Base-by-base conservation (phyloP, 2,888 invertebrate genomes). In the Pachliopta kotzebuea region DNA sequence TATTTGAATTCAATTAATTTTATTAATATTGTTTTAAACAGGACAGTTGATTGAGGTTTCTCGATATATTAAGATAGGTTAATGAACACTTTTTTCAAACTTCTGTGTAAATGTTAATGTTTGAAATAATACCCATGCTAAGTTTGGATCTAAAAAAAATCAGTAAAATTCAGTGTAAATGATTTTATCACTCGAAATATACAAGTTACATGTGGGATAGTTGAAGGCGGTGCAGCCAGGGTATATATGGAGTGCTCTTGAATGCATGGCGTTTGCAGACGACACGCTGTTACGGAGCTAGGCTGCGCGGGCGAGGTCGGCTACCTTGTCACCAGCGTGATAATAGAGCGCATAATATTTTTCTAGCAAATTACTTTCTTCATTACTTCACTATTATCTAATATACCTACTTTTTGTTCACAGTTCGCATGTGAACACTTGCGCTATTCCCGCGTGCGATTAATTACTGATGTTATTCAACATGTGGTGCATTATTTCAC, bases 401-500 rank as follows among this genome's bases (percentile, higher is more conserved):
- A 71, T 70, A 69, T 67, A 65, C 66, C 65, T 59, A 73, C 73
- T 83, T 83, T 80, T 79, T 80, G 79, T 77, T 71, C 72, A 68
- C 68, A 75, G 71, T 76, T 83, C 73, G 84, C 86, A 85, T 86
- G 86, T 84, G 87, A 88, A 87, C 83, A 85, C 86, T 88, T 84
- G 81, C 86, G 77, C 85, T 89, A 88, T 89, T 86, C 81, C 84
- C 78, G 73, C 79, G 76, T 80, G 81, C 79, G 75, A 84, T 85
- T 86, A 86, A 90, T 88, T 84, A 84, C 81, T 73, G 73, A 79
- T 83, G 81, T 85, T 86, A 84, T 85, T 82, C 80, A 88, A 88
- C 89, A 88, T 85, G 80, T 85, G 86, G 84, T 81, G 85, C 81
- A 85, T 86, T 86, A 85, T 82, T 88, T 84, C 80, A 86, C 81